These are phyloP conservation scores for Oenanthe melanoleuca DNA, from an alignment of 2,113 vertebrate genomes.

Conservation along the genomic window DNA sequence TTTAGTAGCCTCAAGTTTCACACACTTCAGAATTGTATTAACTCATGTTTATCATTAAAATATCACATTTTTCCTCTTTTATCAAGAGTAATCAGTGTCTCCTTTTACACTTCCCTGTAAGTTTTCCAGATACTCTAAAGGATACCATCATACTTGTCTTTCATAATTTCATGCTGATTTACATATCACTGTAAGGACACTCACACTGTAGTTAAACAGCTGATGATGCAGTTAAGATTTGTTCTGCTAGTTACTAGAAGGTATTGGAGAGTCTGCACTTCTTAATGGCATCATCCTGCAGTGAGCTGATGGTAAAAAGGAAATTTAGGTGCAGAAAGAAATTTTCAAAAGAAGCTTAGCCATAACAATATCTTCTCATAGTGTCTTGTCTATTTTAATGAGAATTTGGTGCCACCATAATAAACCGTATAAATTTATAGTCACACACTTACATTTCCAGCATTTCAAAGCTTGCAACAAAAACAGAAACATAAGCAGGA, in stretches of 20 bases:
- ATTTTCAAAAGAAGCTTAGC: background rate
- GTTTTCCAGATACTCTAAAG: background rate
- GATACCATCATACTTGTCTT: background rate
- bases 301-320: background rate
- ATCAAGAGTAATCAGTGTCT: background rate
- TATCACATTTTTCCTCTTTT: background rate
- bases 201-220: background rate
- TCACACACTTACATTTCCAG: background rate
- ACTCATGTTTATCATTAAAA: background rate
- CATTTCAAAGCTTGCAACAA: background rate
- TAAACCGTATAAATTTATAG: background rate
- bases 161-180: background rate
- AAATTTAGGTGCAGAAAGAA: background rate
- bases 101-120: background rate
- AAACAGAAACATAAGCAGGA: background rate
- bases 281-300: background rate
- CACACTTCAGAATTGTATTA: background rate
- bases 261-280: background rate
- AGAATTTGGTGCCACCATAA: background rate
- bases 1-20: background rate
- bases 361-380: background rate
- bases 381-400: background rate
- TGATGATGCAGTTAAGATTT: background rate
- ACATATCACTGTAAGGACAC: background rate
- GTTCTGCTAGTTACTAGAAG: background rate